Evolutionary conservation across 2,113 vertebrate genomes (phyloP), one percentile per base, ranked within the genome.

Genomic region (Xiphophorus couchianus): DNA sequence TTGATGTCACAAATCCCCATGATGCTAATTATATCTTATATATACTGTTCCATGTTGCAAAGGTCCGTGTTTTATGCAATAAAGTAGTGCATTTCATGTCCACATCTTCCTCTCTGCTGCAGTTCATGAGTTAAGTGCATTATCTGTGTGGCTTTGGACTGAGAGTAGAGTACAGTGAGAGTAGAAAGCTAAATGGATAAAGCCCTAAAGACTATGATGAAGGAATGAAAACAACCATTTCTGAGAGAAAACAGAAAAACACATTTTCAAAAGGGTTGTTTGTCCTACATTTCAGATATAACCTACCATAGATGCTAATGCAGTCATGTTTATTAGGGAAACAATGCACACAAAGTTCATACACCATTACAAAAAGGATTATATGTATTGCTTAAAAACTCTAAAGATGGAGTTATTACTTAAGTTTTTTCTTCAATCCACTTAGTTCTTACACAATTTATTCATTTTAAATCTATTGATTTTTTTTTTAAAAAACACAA

Each of bases 161-260:
- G 66, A 2, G 75, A 70, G 28, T 28, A 1, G 28, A 28, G 28
- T 28, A 28, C 84, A 71, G 68, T 72, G 25, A 84, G 62, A 77
- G 66, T 48, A 19, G 25, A 76, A 37, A 85, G 69, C 80, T 77
- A 84, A 88, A 77, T 82, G 87, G 82, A 89, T 77, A 74, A 75
- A 86, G 80, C 80, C 87, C 84, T 35, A 42, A 83, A 86, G 84
- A 78, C 67, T 62, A 37, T 12, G 29, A 66, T 66, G 58, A 74
- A 76, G 48, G 28, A 15, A 44, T 33, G 4, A 9, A 84, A 70
- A 75, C 66, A 77, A 62, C 6, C 61, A n/a, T 75, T 60, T 82
- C 28, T 66, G 33, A 71, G 19, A 62, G 62, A 78, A 80, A 51
- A 17, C 73, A 37, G 71, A 51, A 64, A 71, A 72, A 37, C 29